Evolutionary conservation across 2,797 vertebrate species (phyloP).

Genomic region (Eupleurogrammus muticus): DNA sequence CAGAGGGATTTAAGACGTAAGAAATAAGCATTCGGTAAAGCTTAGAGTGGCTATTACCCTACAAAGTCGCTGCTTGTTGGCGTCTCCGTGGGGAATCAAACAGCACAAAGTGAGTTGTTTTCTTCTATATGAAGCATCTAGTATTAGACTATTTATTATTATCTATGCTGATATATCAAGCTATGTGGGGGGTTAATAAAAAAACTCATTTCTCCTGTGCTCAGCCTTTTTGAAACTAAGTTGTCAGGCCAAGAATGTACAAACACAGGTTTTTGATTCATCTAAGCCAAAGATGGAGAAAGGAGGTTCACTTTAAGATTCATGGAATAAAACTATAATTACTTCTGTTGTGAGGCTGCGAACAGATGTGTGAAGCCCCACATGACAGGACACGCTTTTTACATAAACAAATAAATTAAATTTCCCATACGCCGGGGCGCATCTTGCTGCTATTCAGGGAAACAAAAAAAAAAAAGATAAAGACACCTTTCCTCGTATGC

Average conservation of each 20-base stretch:
- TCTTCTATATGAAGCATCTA: constrained; percentile 11
- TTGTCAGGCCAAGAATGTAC: constrained; percentile 41
- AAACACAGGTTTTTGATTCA: constrained; percentile 39
- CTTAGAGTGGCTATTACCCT: constrained; percentile 3
- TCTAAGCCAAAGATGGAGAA: constrained; percentile 34
- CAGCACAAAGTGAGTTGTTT: constrained; percentile 21
- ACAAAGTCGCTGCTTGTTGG: constrained; percentile 1
- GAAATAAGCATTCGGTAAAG: constrained; percentile 12
- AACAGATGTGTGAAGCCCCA: constrained; percentile 50
- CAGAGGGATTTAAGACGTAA: constrained; percentile 1
- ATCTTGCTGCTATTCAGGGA: constrained; percentile 36
- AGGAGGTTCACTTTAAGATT: constrained; percentile 50
- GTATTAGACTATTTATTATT: neutral
- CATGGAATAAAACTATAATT: constrained; percentile 48
- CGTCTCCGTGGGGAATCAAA: constrained; percentile 29
- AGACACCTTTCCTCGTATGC: constrained; percentile 47
- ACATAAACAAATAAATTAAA: constrained; percentile 74
- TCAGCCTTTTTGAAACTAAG: constrained; percentile 48
- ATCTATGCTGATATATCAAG: constrained; percentile 9
- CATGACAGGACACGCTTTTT: constrained; percentile 58
- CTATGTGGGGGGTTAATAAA: constrained; percentile 36
- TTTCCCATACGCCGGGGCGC: constrained; percentile 36
- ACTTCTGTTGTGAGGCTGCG: constrained; percentile 30
- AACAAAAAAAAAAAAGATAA: constrained; percentile 35
- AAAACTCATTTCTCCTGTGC: constrained; percentile 36